phyloP scores from a whole-genome alignment of 1,140 invertebrate genomes.

The Camponotus pennsylvanicus region DNA sequence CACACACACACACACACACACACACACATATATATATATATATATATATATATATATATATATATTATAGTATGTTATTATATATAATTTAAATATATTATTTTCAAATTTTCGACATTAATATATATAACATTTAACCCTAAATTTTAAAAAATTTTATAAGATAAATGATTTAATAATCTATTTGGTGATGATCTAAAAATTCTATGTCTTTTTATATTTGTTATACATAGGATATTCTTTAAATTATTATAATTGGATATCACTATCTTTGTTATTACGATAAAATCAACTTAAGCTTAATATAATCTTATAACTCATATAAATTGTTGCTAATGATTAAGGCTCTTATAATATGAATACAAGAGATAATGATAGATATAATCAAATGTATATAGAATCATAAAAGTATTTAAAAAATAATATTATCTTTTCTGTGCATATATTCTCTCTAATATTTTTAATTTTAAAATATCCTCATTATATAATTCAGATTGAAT shows the following conservation, averaged over 20 bases:
- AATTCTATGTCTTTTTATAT: neutral
- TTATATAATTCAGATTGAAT: neutral
- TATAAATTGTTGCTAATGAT: conserved; percentile 10
- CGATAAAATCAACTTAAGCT: neutral
- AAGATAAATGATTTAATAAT: neutral
- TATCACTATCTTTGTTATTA: neutral
- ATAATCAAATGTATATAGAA: neutral
- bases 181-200: neutral
- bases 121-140: conserved; percentile 11
- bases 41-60: no score
- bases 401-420: neutral
- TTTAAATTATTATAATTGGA: neutral
- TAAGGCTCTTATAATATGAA: neutral
- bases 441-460: neutral
- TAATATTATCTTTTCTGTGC: neutral
- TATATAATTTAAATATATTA: conserved; percentile 12
- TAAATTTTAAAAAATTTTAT: neutral
- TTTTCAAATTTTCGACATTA: neutral
- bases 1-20: no score
- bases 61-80: neutral
- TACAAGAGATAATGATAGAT: neutral
- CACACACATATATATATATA: no score
- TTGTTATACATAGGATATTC: neutral
- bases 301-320: neutral
- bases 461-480: neutral